Evolutionary conservation across 2,888 invertebrate genomes (phyloP), one percentile per base, ranked within the genome.

Genomic region (Noctuana brunneofusca): DNA sequence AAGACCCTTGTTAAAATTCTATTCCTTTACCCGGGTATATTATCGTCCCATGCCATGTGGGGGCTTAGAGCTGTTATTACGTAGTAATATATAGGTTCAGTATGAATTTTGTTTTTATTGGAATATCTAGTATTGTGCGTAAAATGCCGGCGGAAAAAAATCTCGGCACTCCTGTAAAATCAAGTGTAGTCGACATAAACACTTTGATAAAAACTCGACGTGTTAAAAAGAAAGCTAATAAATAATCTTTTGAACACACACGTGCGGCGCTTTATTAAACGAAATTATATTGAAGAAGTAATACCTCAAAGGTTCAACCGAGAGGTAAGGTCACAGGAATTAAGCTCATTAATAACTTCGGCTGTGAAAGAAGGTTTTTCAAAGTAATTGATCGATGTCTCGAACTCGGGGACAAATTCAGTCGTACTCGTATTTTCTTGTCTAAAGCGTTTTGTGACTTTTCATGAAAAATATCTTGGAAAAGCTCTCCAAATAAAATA

Each of bases 1-100:
- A 76, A 75, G 75, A 73, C 74, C 78, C 84, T 81, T 78, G 81
- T 83, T 86, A 79, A 84, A 80, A 83, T 84, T 85, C 81, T 80
- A 80, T 81, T 81, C 75, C 77, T 67, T 78, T 68, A 41, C 69
- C 68, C 64, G 64, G 66, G 65, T 69, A 69, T 68, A 75, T 75
- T 74, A 74, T 74, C 74, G 70, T 66, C 59, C 66, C 66, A 52
- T 60, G 69, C 72, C 75, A 72, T 70, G 75, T 73, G 72, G 67
- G 66, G 69, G 70, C 69, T 71, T 68, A 68, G 30, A 30, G 62
- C 67, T 56, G 72, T 55, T 60, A 60, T 60, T 54, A 60, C 60
- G 54, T 22, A 50, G 52, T 60, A 38, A 54, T 54, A 53, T 60
- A 60, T 60, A 32, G 46, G 16, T 35, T 27, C 57, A 35, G 35